Percentiles rank a stretch among this genome's conserved stretches.
These are phyloP conservation scores for Megalops atlanticus DNA, from an alignment of 2,113 vertebrate genomes.

Conservation along the genomic window DNA sequence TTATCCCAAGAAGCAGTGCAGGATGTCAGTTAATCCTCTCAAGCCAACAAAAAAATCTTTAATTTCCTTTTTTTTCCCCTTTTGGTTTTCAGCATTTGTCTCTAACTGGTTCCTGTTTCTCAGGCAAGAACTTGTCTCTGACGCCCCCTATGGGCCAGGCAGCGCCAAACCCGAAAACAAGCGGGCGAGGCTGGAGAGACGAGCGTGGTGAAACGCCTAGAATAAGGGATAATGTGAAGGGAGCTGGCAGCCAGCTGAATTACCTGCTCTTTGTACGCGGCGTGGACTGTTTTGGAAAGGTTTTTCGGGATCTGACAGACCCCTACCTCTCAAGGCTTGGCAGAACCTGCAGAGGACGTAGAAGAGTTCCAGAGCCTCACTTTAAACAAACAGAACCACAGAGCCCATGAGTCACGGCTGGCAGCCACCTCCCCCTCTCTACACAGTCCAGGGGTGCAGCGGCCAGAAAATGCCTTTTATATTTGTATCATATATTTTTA, in stretches of 20 bases:
- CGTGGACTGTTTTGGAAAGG: not conserved
- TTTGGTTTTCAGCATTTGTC: not conserved
- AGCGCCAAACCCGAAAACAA: not conserved
- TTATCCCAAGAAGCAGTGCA: not conserved
- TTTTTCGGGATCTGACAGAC: not conserved
- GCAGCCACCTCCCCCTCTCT: not conserved
- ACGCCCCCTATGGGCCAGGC: not conserved
- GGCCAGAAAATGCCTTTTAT: not conserved
- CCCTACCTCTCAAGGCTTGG: not conserved
- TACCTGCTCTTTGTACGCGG: not conserved
- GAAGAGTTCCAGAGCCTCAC: conserved; percentile 10
- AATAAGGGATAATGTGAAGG: not conserved
- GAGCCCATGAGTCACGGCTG: conserved; percentile 3
- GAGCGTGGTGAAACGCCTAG: not conserved
- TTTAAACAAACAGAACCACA: conserved; percentile 16
- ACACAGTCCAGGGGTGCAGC: not conserved
- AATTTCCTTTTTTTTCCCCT: not conserved
- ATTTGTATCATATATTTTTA: not conserved
- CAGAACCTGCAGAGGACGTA: not conserved
- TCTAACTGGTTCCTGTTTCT: not conserved
- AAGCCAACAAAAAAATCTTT: not conserved
- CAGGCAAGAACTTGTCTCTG: not conserved
- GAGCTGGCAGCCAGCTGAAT: not conserved
- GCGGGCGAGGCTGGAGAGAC: not conserved
- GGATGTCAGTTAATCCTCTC: not conserved